Conservation (phyloP, 2,113 vertebrate species). For the Pristiophorus japonicus region DNA sequence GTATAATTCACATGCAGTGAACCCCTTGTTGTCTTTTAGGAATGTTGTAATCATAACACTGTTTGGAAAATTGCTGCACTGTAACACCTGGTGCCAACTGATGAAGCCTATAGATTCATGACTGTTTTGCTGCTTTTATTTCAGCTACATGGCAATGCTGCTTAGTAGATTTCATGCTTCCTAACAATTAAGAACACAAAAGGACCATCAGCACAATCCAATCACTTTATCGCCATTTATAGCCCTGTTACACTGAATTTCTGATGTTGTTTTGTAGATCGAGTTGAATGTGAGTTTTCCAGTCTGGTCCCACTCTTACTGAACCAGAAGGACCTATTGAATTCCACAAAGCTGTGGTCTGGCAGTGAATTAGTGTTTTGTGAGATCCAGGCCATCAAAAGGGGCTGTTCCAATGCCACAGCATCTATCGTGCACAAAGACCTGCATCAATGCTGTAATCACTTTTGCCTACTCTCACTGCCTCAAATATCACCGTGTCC, state of each 20-base stretch:
- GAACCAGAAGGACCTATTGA: background rate
- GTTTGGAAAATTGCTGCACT: background rate
- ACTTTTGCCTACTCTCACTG: background rate
- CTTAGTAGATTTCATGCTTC: background rate
- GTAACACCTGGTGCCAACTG: background rate
- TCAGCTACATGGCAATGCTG: background rate
- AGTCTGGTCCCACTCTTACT: background rate
- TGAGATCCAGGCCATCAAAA: background rate
- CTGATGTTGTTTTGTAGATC: background rate
- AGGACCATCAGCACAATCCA: background rate
- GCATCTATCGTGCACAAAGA: background rate
- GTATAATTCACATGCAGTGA: background rate
- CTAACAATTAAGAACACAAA: background rate
- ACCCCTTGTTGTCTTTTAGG: background rate
- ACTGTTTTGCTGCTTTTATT: background rate
- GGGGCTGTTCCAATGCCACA: background rate
- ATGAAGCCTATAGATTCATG: background rate
- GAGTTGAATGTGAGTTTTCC: background rate
- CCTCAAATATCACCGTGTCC: background rate
- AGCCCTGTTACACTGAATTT: background rate
- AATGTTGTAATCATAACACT: background rate
- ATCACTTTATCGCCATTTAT: background rate
- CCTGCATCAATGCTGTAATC: background rate
- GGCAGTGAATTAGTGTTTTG: background rate
- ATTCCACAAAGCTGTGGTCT: background rate